phyloP scores from a whole-genome alignment of 2,888 invertebrate genomes.

The Copidosoma aretas region DNA sequence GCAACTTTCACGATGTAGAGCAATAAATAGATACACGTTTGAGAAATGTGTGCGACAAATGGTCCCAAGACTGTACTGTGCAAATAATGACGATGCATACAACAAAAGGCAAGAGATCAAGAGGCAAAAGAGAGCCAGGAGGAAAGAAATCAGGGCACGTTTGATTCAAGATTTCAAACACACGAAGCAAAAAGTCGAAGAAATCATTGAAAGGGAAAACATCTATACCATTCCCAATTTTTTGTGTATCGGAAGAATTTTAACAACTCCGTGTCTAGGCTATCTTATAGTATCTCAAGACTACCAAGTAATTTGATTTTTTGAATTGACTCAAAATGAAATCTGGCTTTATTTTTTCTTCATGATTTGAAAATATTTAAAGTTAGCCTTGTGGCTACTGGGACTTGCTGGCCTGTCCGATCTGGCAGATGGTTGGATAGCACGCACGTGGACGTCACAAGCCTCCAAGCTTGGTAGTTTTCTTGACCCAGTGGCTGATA shows the following conservation, averaged over 20 bases:
- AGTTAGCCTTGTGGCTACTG: conserved; percentile 80
- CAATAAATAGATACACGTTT: conserved; percentile 47
- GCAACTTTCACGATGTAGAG: conserved; percentile 43
- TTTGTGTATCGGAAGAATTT: conserved; percentile 84
- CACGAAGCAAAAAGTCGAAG: conserved; percentile 74
- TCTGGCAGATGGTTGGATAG: conserved; percentile 96
- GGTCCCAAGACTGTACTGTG: conserved; percentile 50
- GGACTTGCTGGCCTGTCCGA: conserved; percentile 90
- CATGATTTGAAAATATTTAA: conserved; percentile 26
- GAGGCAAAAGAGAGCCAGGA: conserved; percentile 42
- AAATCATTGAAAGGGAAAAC: conserved; percentile 85
- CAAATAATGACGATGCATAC: conserved; percentile 45
- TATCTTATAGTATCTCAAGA: conserved; percentile 84
- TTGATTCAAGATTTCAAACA: conserved; percentile 53
- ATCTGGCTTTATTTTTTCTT: background rate
- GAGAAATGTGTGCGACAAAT: conserved; percentile 50
- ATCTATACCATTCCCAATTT: conserved; percentile 93
- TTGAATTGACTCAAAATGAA: background rate
- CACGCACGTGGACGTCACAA: conserved; percentile 89
- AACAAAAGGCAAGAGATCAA: conserved; percentile 44
- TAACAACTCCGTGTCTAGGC: conserved; percentile 86
- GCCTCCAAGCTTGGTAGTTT: conserved; percentile 93
- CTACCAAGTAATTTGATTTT: conserved; percentile 65
- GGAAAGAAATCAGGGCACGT: conserved; percentile 50
- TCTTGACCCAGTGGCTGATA: conserved; percentile 96